Conservation (phyloP, 2,888 invertebrate species). For the Elmis aenea region DNA sequence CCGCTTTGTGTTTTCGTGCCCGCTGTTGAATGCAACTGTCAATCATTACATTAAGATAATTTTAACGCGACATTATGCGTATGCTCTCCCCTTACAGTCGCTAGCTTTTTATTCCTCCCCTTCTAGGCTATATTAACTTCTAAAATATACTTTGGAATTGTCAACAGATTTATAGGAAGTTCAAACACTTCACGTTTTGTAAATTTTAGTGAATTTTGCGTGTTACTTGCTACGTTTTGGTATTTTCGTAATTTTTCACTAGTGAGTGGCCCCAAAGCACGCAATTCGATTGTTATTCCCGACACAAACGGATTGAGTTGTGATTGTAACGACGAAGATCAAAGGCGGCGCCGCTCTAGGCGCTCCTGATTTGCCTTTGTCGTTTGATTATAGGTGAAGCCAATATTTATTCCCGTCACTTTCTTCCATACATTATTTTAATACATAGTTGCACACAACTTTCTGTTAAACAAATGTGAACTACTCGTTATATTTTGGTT, state of each 20-base stretch:
- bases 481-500: too few species aligned
- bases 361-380: constrained; percentile 31
- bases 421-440: too few species aligned
- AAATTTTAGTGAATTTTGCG: too few species aligned
- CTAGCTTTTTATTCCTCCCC: constrained; percentile 11
- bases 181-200: not conserved
- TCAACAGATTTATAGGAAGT: not conserved
- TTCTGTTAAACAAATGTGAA: too few species aligned
- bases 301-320: constrained; percentile 34
- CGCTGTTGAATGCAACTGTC: constrained; percentile 39
- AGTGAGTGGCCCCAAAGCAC: constrained; percentile 19
- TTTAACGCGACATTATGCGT: constrained; percentile 31
- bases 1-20: constrained; percentile 26
- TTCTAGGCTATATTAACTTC: constrained; percentile 3
- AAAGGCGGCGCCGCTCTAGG: constrained; percentile 34
- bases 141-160: constrained; percentile 8
- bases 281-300: constrained; percentile 33
- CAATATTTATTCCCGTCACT: too few species aligned
- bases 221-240: too few species aligned
- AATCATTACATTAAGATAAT: constrained; percentile 45
- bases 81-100: constrained; percentile 19
- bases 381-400: too few species aligned
- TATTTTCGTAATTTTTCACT: constrained; percentile 4
- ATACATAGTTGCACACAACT: too few species aligned
- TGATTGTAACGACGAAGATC: constrained; percentile 41